phyloP scores from a whole-genome alignment of 1,140 invertebrate species.

The Drosophila kikkawai region DNA sequence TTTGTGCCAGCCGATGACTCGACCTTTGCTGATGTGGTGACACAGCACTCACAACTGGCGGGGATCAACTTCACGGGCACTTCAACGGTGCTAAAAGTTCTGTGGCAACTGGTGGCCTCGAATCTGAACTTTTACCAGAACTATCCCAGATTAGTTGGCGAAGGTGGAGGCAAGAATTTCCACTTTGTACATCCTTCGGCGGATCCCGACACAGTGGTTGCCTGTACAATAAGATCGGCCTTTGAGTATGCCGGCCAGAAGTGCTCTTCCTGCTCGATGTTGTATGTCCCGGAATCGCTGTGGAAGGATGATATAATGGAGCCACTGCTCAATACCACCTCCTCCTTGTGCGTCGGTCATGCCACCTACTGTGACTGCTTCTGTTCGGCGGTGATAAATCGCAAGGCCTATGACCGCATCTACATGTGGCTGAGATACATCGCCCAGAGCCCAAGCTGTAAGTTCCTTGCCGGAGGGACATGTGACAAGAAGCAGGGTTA shows the following conservation, averaged over 20 bases:
- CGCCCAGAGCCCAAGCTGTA: conserved; percentile 90
- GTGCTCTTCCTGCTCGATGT: conserved; percentile 98
- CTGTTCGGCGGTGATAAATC: conserved; percentile 98
- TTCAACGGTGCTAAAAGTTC: conserved; percentile 91
- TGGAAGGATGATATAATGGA: conserved; percentile 87
- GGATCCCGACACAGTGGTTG: conserved; percentile 91
- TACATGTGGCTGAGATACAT: conserved; percentile 95
- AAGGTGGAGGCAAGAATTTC: conserved; percentile 99
- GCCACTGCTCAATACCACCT: conserved; percentile 77
- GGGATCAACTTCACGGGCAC: conserved; percentile 98
- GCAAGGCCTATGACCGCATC: conserved; percentile 94
- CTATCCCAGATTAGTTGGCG: conserved; percentile 96
- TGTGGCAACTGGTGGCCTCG: conserved; percentile 96
- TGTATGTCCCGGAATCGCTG: conserved; percentile 96
- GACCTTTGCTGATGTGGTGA: conserved; percentile 95
- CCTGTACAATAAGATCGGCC: conserved; percentile 93
- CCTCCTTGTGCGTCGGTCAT: conserved; percentile 92
- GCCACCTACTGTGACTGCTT: conserved; percentile 93
- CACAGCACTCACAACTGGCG: conserved; percentile 92
- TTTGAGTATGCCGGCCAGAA: conserved; percentile 99
- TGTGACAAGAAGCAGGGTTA: conserved; percentile 95
- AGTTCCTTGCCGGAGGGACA: conserved; percentile 94
- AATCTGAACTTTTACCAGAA: conserved; percentile 94
- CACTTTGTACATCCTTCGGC: conserved; percentile 98
- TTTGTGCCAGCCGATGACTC: conserved; percentile 97